Conservation (phyloP, 30 jellyfish, hydroid and myxozoan species). For the Hydractinia symbiolongicarpus region DNA sequence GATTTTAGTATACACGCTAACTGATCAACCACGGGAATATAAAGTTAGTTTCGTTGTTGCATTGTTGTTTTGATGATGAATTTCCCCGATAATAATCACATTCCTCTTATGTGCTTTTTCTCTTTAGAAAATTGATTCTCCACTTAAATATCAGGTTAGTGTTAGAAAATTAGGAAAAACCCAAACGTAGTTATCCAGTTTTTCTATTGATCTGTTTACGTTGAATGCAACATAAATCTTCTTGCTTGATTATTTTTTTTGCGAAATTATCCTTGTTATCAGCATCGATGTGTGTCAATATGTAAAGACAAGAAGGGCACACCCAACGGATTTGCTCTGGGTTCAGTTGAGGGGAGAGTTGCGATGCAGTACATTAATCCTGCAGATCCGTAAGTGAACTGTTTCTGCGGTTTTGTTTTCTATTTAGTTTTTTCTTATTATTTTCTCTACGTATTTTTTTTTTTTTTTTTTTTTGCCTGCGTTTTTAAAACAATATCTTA, state of each 20-base stretch:
- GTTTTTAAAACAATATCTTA: no score
- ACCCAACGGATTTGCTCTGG: slow-evolving; percentile 91
- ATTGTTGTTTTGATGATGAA: not conserved
- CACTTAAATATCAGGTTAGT: slow-evolving; percentile 56
- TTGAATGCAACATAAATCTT: no score
- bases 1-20: slow-evolving; percentile 68
- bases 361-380: slow-evolving; percentile 92
- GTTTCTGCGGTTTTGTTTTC: no score
- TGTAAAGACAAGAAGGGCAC: slow-evolving; percentile 77
- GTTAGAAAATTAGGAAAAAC: no score
- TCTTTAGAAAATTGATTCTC: slow-evolving; percentile 56
- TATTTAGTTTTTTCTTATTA: no score
- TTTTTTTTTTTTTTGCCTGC: no score
- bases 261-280: not conserved
- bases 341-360: slow-evolving; percentile 93
- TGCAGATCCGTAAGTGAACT: slow-evolving; percentile 45
- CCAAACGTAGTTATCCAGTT: no score
- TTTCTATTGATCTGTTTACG: no score
- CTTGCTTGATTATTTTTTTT: not conserved
- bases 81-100: not conserved
- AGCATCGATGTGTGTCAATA: slow-evolving; percentile 80
- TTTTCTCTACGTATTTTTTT: no score
- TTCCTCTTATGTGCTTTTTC: not conserved
- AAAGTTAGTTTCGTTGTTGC: slow-evolving; percentile 27
- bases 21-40: slow-evolving; percentile 65